Evolutionary conservation across 2,113 vertebrate genomes (phyloP), one percentile per base, ranked within the genome.

Genomic region (Sitta europaea): DNA sequence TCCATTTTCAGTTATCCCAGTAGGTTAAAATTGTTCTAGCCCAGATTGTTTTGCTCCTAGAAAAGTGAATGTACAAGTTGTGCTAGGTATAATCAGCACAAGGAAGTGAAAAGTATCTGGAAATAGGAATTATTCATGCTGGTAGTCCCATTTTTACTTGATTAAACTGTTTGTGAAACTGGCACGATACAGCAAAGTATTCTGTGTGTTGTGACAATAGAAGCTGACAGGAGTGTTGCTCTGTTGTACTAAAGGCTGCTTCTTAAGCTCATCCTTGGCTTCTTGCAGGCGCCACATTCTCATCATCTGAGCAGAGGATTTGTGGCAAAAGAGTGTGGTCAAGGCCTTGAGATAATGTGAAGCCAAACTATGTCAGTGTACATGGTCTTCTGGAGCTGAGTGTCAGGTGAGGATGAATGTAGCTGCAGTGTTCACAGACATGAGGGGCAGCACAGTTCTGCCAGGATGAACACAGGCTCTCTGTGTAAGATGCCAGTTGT

Each of bases 391-490:
- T 72, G 83, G 36, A 91, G 3, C 28, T 13, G 17, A 3, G 10
- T 6, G 22, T 12, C 40, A 35, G 62, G 28, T 61, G n/a, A 70
- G 47, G 31, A 28, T 72, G 66, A 53, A 17, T 15, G 54, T 28
- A 61, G 45, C 58, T 88, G 63, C 25, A 28, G 28, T 13, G 38
- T 6, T 75, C 58, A 29, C 31, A 35, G n/a, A 66, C 0, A 0
- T 61, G 58, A 68, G 15, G 28, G 35, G 10, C 0, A 0, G 38
- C 0, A 4, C 45, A 17, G 12, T 14, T 51, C 54, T 50, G 33
- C 45, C 75, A 86, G 22, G 75, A 8, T 13, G 31, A 73, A 59
- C 28, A 25, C 31, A 73, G n/a, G 8, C 28, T 65, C 20, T 90
- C 50, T 68, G 33, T 87, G 40, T n/a, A 12, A 28, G 45, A 11